These are phyloP conservation scores for Clunio marinus DNA, from an alignment of 2,888 invertebrate species.

Conservation along the genomic window DNA sequence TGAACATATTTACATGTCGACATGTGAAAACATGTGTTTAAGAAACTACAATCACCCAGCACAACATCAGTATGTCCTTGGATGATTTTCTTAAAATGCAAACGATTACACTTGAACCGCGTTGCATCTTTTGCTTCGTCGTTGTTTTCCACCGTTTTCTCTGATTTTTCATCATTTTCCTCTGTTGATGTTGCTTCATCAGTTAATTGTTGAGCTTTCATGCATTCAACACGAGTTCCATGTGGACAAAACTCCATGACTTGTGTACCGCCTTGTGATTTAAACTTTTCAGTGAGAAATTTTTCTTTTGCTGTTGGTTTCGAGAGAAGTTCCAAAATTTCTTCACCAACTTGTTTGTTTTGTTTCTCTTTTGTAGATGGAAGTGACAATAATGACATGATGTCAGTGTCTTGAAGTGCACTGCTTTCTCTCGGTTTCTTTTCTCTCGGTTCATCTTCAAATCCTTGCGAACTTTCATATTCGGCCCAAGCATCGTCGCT, in stretches of 20 bases:
- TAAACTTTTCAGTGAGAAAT: constrained; percentile 90
- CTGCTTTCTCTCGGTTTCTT: constrained; percentile 53
- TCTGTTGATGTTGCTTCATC: constrained; percentile 43
- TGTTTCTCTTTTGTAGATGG: constrained; percentile 94
- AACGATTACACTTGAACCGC: constrained; percentile 70
- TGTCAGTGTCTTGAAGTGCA: constrained; percentile 43
- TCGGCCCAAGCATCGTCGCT: constrained; percentile 40
- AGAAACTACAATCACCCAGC: constrained; percentile 93
- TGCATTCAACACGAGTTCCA: constrained; percentile 88
- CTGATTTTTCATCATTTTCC: constrained; percentile 41
- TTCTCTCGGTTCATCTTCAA: constrained; percentile 50
- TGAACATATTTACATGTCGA: constrained; percentile 98
- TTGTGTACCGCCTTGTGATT: constrained; percentile 90
- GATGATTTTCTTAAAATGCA: constrained; percentile 96
- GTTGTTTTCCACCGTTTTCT: constrained; percentile 44
- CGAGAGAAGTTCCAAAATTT: constrained; percentile 87
- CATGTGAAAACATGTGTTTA: constrained; percentile 99
- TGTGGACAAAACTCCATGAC: constrained; percentile 96
- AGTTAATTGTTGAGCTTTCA: constrained; percentile 53
- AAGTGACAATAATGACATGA: constrained; percentile 66
- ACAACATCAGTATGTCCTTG: constrained; percentile 92
- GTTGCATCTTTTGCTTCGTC: constrained; percentile 42
- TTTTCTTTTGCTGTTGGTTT: constrained; percentile 95
- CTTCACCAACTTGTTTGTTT: constrained; percentile 91
- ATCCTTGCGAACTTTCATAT: constrained; percentile 40